Evolutionary conservation across 2,797 vertebrate species (phyloP).

Genomic region (Callimico goeldii): DNA sequence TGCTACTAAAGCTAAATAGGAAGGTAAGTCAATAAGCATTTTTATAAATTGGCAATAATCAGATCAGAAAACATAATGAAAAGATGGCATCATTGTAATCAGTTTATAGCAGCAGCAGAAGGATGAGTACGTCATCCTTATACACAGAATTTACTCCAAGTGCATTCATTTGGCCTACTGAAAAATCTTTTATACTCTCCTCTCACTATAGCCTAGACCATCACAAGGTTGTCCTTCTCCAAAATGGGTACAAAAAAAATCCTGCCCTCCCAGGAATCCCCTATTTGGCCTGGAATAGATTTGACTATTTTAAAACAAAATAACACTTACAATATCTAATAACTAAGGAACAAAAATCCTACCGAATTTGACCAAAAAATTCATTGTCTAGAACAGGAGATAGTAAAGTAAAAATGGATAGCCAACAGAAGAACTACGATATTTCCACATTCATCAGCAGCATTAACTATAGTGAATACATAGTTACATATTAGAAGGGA

Average conservation of each 20-base stretch:
- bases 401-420: neutral
- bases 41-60: neutral
- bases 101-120: neutral
- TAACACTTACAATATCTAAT: neutral
- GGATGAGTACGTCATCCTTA: neutral
- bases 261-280: neutral
- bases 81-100: neutral
- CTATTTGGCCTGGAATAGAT: neutral
- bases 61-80: conserved; percentile 11
- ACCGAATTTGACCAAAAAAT: conserved; percentile 15
- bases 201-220: neutral
- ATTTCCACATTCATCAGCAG: neutral
- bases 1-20: neutral
- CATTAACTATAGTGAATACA: neutral
- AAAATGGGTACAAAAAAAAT: neutral
- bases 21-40: neutral
- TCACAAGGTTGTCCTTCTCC: neutral
- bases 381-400: neutral
- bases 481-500: neutral
- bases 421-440: neutral
- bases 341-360: neutral
- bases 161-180: neutral
- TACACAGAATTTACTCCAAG: neutral
- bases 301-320: conserved; percentile 14
- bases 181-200: neutral